Conservation (phyloP, 1,140 invertebrate genomes). For the Polyergus mexicanus region DNA sequence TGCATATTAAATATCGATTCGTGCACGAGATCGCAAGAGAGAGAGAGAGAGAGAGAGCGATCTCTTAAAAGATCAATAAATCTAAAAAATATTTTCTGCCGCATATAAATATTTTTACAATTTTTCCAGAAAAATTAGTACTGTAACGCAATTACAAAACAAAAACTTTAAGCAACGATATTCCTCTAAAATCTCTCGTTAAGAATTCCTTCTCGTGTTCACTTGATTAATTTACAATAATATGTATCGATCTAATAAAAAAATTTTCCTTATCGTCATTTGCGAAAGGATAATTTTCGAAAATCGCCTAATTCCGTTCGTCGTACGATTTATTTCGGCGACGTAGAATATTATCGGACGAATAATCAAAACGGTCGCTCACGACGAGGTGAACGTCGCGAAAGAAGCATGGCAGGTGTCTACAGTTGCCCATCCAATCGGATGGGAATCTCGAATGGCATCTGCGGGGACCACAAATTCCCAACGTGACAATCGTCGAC, state of each 20-base stretch:
- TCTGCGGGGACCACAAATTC: constrained; percentile 79
- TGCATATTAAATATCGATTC: not conserved
- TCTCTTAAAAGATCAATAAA: not conserved
- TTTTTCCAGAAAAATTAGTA: not conserved
- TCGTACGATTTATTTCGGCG: constrained; percentile 26
- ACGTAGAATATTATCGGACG: constrained; percentile 48
- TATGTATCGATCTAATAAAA: not conserved
- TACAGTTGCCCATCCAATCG: constrained; percentile 72
- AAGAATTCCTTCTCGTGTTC: not conserved
- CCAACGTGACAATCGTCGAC: constrained; percentile 83
- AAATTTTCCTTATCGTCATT: not conserved
- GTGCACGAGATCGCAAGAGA: too few relatives aligned
- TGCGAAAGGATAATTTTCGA: not conserved
- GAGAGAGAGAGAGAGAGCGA: too few relatives aligned
- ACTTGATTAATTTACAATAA: not conserved
- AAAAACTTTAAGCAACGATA: not conserved
- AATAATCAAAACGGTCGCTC: constrained; percentile 48
- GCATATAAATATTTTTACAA: not conserved
- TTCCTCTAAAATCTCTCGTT: not conserved
- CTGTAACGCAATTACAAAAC: too few relatives aligned
- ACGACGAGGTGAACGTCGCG: constrained; percentile 62
- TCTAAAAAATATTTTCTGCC: not conserved
- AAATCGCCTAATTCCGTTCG: constrained; percentile 14
- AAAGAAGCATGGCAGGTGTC: constrained; percentile 62
- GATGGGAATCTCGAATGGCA: constrained; percentile 79